Base-by-base conservation (phyloP, 2,888 invertebrate species). In the Heliconius cydno region DNA sequence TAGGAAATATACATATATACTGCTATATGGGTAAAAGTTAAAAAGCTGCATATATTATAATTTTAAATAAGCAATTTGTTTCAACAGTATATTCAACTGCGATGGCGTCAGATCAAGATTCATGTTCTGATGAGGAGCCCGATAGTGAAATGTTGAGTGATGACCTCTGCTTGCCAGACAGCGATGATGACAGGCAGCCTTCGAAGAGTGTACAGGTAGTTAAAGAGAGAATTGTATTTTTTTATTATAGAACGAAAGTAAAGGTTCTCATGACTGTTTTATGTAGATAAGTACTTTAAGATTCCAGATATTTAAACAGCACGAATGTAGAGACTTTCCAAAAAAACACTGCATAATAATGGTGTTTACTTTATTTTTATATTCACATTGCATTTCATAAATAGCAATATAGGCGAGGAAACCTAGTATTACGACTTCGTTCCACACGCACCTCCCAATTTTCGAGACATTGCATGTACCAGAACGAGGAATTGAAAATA, bases 161-260 rank as follows among this genome's bases (percentile, higher is more conserved):
- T 76, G 98, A 98, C 84, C 96, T 97, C 84, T 98, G 97, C 57
- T 94, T 97, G 0, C 96, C 96, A 28, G 98, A 98, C 85, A 97
- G 97, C 75, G 97, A 98, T 84, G 97, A 98, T 76, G 97, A 97
- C n/a, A 94, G 96, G 86, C 88, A 88, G 12, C 82, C 83, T 1
- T 80, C 85, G 1, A 88, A 90, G 67, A 90, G 85, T 80, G 81
- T 90, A 22, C 92, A 92, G 91, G 94, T 93, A 80, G 34, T n/a
- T 63, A 19, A 4, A 38, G 38, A 22, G 25, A 28, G 5, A 5
- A 25, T 63, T n/a, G n/a, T 63, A 63, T 13, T 25, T 63, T 12
- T 63, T 12, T 63, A 13, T 25, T 63, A 60, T n/a, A n/a, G 60
- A 60, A 60, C 22, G 57, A 22, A 57, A 57, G 7, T 22, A 22